Conservation (phyloP, 1,140 invertebrate genomes). For the Cydia strobilella region DNA sequence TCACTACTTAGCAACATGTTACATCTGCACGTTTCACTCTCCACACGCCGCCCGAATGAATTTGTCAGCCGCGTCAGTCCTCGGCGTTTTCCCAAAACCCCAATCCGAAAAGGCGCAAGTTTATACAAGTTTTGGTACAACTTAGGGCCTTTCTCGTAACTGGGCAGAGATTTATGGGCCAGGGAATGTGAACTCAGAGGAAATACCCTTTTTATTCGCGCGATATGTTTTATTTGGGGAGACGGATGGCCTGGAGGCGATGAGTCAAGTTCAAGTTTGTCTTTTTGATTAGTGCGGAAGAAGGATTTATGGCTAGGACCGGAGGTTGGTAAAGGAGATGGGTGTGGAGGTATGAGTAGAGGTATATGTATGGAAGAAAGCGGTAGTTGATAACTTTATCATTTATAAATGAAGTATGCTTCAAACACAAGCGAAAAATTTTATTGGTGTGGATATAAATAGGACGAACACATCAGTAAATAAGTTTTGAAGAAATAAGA, state of each 20-base stretch:
- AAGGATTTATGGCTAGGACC: background rate
- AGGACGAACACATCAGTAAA: too few species aligned
- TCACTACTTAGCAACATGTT: background rate
- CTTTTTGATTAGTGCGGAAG: constrained; percentile 17
- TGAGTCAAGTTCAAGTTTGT: constrained; percentile 37
- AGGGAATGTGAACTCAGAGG: constrained; percentile 44
- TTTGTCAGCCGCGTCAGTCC: constrained; percentile 37
- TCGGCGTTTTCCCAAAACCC: constrained; percentile 37
- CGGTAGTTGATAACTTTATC: too few species aligned
- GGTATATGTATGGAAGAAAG: too few species aligned
- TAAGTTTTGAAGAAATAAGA: too few species aligned
- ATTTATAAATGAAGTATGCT: too few species aligned
- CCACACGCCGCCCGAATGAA: constrained; percentile 36
- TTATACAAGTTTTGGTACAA: background rate
- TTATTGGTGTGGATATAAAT: too few species aligned
- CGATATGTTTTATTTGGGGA: constrained; percentile 49
- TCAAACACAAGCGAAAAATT: too few species aligned
- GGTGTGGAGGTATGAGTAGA: background rate
- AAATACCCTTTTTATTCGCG: constrained; percentile 47
- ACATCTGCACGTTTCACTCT: background rate
- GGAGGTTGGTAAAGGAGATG: background rate
- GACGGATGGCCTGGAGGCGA: constrained; percentile 39
- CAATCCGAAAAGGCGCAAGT: background rate
- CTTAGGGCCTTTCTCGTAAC: background rate
- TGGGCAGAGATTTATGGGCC: constrained; percentile 41